Percentiles rank a stretch among this genome's conserved stretches.
phyloP scores from a whole-genome alignment of 2,797 vertebrate species.

The Lepilemur septentrionalis region DNA sequence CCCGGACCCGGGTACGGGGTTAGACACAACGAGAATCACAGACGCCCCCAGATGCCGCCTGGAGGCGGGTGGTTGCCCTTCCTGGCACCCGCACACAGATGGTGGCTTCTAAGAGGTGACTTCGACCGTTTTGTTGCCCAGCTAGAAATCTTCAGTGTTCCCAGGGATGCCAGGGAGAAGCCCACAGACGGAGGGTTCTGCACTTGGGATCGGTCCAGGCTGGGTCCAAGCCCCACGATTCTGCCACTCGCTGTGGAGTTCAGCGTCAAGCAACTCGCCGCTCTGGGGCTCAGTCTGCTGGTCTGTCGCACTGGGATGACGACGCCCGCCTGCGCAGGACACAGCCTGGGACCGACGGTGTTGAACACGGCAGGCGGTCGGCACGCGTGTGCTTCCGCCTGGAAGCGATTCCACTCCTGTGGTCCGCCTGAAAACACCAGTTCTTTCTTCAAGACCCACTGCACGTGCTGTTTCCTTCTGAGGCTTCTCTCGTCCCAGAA shows the following conservation, averaged over 20 bases:
- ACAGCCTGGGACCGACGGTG: fast-evolving
- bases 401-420: fast-evolving
- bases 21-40: fast-evolving
- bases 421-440: not conserved
- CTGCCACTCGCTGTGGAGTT: fast-evolving
- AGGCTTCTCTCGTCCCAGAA: not conserved
- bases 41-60: fast-evolving
- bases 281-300: too few relatives aligned
- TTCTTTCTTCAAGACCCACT: not conserved
- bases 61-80: fast-evolving
- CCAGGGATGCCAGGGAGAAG: not conserved
- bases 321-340: fast-evolving
- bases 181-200: not conserved
- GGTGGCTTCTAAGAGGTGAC: fast-evolving
- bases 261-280: fast-evolving
- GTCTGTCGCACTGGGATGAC: fast-evolving
- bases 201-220: fast-evolving
- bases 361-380: fast-evolving
- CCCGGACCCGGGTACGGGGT: not conserved
- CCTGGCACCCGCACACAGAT: fast-evolving
- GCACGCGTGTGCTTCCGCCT: fast-evolving
- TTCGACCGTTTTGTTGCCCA: fast-evolving
- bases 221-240: fast-evolving
- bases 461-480: fast-evolving
- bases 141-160: not conserved